Conservation (phyloP, 2,888 invertebrate genomes). For the Agapostemon virescens region DNA sequence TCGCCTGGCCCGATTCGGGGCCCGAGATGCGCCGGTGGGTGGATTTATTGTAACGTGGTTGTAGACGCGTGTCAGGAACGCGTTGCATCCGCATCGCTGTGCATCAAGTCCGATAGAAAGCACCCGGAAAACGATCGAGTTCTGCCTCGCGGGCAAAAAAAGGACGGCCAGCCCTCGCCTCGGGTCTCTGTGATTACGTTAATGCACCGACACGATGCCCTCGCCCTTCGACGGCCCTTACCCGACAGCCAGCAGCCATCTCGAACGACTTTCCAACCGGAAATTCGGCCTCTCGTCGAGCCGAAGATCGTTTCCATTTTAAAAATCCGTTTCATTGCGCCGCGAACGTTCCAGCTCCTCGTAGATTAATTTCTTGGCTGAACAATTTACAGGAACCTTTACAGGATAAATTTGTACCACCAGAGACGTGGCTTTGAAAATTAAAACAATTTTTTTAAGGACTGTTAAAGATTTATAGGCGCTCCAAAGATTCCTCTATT, state of each 20-base stretch:
- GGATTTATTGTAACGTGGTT: constrained; percentile 47
- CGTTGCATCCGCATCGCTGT: constrained; percentile 45
- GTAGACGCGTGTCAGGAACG: constrained; percentile 69
- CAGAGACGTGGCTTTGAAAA: too few species aligned
- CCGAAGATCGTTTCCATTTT: constrained; percentile 4
- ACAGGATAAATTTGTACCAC: too few species aligned
- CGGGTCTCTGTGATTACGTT: constrained; percentile 55
- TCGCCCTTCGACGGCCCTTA: constrained; percentile 4
- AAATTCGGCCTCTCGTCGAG: not conserved
- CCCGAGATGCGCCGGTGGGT: constrained; percentile 48
- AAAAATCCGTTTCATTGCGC: not conserved
- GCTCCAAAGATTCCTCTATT: too few species aligned
- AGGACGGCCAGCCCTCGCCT: constrained; percentile 28
- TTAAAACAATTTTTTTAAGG: not conserved
- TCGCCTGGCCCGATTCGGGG: constrained; percentile 22
- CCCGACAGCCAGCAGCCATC: not conserved
- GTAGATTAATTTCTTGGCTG: not conserved
- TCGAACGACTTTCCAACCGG: not conserved
- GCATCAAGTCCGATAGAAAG: constrained; percentile 36
- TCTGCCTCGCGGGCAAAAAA: constrained; percentile 32
- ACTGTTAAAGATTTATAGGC: not conserved
- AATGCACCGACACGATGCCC: constrained; percentile 49
- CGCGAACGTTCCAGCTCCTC: not conserved
- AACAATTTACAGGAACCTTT: not conserved
- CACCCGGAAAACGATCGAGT: constrained; percentile 62